phyloP scores from a whole-genome alignment of 2,888 invertebrate species.

The Cephonodes hylas region DNA sequence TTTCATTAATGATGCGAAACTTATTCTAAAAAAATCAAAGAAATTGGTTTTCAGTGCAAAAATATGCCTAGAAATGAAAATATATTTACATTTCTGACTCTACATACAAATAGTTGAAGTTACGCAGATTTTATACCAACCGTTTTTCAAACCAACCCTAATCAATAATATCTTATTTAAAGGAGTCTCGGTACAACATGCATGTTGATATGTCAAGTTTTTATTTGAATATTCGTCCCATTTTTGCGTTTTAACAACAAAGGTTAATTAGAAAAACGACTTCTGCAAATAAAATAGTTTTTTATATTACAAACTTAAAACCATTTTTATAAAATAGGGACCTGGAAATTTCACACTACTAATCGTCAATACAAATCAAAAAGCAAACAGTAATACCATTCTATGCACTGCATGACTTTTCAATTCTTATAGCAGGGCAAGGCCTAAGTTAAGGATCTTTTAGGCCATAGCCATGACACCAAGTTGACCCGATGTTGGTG shows the following conservation, averaged over 20 bases:
- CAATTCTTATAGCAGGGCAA: background rate
- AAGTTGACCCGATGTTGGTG: background rate
- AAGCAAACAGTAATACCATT: background rate
- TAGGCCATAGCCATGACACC: constrained; percentile 10
- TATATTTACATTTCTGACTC: too few relatives aligned
- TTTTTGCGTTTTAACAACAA: background rate
- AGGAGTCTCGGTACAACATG: background rate
- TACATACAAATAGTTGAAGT: background rate
- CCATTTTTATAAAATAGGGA: too few relatives aligned
- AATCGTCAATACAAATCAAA: background rate
- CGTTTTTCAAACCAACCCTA: background rate
- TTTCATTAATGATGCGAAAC: background rate
- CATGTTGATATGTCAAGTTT: background rate
- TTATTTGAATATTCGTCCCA: background rate
- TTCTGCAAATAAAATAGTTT: background rate
- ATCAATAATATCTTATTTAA: background rate
- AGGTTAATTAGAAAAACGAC: too few relatives aligned
- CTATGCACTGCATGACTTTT: background rate
- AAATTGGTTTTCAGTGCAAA: too few relatives aligned
- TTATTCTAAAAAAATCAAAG: background rate
- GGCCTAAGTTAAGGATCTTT: constrained; percentile 3
- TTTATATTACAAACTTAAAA: background rate
- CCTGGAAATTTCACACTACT: too few relatives aligned
- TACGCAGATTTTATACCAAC: background rate
- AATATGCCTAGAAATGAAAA: too few relatives aligned